Evolutionary conservation across 2,797 vertebrate species (phyloP).

Genomic region (Cephalopachus bancanus): DNA sequence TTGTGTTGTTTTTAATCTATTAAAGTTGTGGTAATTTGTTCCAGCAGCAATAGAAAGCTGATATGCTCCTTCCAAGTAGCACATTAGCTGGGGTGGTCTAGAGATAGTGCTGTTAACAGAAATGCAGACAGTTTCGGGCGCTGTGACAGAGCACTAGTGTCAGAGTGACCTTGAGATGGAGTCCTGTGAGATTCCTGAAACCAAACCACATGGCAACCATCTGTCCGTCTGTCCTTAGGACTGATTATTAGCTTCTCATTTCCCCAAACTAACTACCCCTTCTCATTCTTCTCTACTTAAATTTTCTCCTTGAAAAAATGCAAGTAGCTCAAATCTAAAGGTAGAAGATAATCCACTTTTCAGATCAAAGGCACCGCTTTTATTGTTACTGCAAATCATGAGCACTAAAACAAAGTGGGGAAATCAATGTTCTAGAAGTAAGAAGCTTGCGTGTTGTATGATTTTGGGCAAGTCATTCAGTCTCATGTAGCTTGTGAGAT

Average conservation of each 20-base stretch:
- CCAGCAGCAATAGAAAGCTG: background rate
- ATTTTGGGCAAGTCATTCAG: background rate
- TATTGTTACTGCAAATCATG: constrained; percentile 23
- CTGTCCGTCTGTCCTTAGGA: background rate
- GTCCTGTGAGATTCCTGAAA: background rate
- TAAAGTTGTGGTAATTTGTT: background rate
- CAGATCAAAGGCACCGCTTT: background rate
- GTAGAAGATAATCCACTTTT: background rate
- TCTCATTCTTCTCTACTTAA: constrained; percentile 8
- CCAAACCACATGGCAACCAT: background rate
- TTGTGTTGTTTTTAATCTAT: background rate
- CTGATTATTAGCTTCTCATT: background rate
- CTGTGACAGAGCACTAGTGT: background rate
- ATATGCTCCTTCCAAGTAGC: background rate
- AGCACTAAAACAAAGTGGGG: background rate
- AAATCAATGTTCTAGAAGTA: background rate
- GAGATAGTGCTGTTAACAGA: background rate
- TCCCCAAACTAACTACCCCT: background rate
- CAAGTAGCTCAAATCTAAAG: background rate
- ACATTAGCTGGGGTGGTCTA: background rate
- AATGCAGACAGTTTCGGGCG: background rate
- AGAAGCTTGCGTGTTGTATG: background rate
- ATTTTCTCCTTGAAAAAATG: background rate
- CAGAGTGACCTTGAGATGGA: background rate
- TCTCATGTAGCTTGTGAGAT: background rate